Base-by-base conservation (phyloP, 2,888 invertebrate species). In the Amblyteles armatorius region DNA sequence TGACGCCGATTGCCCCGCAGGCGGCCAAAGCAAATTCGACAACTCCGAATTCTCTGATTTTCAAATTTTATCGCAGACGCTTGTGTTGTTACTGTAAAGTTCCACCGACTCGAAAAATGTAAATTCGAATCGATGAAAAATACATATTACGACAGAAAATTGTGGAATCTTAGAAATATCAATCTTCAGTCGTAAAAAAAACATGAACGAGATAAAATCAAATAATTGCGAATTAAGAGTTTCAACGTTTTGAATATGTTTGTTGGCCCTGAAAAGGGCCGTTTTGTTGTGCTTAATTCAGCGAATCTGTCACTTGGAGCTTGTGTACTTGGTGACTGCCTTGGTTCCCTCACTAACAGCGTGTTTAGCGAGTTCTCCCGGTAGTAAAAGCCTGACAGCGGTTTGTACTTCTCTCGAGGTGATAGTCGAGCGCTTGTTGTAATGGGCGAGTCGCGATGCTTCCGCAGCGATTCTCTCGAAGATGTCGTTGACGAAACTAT, bases 401-500 rank as follows among this genome's bases (percentile, higher is more conserved):
- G 96, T 95, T 89, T 97, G 96, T 13, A 97, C 95, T 87, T 97
- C 97, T 78, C 96, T 94, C 85, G 96, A 96, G 0, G 95, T 95
- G 90, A 97, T 94, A 0, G 97, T 97, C 0, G 95, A 95, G 65
- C 95, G 94, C 91, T 96, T 96, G 86, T 95, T 95, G 91, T 96
- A 96, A 11, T 95, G 95, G 0, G 96, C 96, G 82, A 97, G 91
- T 72, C 95, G 95, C 0, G 96, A 95, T 0, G 96, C 95, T 90
- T 97, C 96, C 0, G 94, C 94, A 0, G 96, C 96, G 65, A 97
- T 96, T 65, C 96, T 95, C 91, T 97, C 97, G 90, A 97, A 94
- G 90, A 97, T 96, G 88, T 97, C 97, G 88, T 96, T 96, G 0
- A 97, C 96, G 86, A 97, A 97, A 89, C 95, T 96, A 93, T 97